These are phyloP conservation scores for Drosophila melanogaster DNA, from an alignment of 1,140 invertebrate species.

Conservation along the genomic window DNA sequence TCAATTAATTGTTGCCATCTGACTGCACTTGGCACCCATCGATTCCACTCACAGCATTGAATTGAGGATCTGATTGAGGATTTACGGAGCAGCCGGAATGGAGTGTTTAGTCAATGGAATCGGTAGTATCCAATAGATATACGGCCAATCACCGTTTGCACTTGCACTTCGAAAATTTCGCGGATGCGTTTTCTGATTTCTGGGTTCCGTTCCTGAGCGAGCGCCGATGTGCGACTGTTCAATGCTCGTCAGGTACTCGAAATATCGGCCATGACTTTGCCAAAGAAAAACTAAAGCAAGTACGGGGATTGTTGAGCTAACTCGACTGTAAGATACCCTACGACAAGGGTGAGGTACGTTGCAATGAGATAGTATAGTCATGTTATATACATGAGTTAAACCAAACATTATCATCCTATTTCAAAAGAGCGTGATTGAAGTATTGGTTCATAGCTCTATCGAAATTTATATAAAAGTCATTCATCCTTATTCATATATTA, in stretches of 20 bases:
- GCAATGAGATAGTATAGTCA: too few species aligned
- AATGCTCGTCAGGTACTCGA: constrained; percentile 63
- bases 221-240: constrained; percentile 62
- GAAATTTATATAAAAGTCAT: too few species aligned
- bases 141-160: constrained; percentile 4
- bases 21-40: constrained; percentile 34
- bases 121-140: not conserved
- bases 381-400: too few species aligned
- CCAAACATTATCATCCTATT: too few species aligned
- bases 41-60: constrained; percentile 5
- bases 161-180: constrained; percentile 10
- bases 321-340: constrained; percentile 33
- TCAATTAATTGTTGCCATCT: constrained; percentile 69
- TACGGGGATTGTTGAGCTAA: not conserved
- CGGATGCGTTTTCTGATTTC: constrained; percentile 34
- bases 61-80: constrained; percentile 3
- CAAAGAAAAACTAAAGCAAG: constrained; percentile 53
- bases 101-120: not conserved
- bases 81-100: not conserved
- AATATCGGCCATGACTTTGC: constrained; percentile 80
- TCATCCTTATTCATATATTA: too few species aligned
- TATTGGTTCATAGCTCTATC: too few species aligned
- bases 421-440: too few species aligned
- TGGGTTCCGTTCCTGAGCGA: constrained; percentile 41
- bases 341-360: too few species aligned